Evolutionary conservation across 2,113 vertebrate genomes (phyloP).

Genomic region (Ifrita kowaldi): DNA sequence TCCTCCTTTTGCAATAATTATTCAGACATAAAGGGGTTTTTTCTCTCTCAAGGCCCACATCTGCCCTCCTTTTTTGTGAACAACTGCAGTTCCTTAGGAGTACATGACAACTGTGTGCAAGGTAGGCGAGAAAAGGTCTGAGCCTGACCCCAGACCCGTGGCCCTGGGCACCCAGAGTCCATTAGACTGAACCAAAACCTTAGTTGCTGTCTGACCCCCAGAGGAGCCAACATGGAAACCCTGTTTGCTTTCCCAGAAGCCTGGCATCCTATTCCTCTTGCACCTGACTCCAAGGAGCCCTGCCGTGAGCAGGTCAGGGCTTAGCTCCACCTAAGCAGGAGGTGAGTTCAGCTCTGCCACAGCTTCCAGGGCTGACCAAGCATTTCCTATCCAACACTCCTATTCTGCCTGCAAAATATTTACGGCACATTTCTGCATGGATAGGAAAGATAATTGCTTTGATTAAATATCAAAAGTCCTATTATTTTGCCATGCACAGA

Average conservation of each 20-base stretch:
- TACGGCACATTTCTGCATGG: background rate
- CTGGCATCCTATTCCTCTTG: background rate
- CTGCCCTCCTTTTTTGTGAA: background rate
- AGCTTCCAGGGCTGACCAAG: background rate
- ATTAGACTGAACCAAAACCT: background rate
- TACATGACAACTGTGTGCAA: background rate
- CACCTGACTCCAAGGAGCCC: fast-evolving
- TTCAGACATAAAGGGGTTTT: fast-evolving
- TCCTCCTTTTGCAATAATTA: background rate
- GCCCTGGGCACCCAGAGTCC: background rate
- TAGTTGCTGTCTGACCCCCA: background rate
- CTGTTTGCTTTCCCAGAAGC: background rate
- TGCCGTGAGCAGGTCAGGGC: fast-evolving
- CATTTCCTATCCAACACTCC: background rate
- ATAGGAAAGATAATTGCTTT: background rate
- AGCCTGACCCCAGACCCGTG: fast-evolving
- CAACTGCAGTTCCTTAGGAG: background rate
- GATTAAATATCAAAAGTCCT: background rate
- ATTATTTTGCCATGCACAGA: background rate
- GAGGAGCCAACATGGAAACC: too few species aligned
- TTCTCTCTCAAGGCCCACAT: background rate
- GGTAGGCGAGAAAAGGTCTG: background rate
- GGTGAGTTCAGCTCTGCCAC: background rate
- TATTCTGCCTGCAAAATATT: background rate
- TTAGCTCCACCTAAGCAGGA: background rate